Percentiles rank a stretch among this genome's conserved stretches.
These are phyloP conservation scores for Myotis findleyi DNA, from an alignment of 2,797 vertebrate species.

Conservation along the genomic window DNA sequence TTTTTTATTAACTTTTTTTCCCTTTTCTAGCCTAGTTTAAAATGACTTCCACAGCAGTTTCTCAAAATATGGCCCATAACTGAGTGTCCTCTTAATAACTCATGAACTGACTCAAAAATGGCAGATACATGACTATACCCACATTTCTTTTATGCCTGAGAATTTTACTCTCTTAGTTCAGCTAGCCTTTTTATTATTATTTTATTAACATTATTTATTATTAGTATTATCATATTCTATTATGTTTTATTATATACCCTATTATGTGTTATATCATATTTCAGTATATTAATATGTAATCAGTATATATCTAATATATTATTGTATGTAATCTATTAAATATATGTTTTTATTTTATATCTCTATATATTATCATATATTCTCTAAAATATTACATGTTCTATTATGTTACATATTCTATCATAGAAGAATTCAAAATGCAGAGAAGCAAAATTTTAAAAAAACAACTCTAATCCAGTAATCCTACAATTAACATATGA, in stretches of 20 bases:
- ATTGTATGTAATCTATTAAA: neutral
- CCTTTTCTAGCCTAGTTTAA: conserved; percentile 1
- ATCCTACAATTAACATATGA: neutral
- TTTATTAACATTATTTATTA: neutral
- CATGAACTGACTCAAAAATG: neutral
- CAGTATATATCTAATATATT: neutral
- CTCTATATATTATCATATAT: neutral
- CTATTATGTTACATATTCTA: neutral
- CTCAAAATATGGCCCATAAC: neutral
- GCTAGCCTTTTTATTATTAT: neutral
- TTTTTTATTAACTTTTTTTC: neutral
- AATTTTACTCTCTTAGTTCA: neutral
- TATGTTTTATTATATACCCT: neutral
- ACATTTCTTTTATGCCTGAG: neutral
- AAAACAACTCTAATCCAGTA: neutral
- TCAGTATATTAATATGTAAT: neutral
- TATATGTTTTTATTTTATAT: neutral
- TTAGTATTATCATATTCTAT: neutral
- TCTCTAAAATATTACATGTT: neutral
- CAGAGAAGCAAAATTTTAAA: neutral
- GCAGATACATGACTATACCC: neutral
- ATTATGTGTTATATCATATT: neutral
- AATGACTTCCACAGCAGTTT: neutral
- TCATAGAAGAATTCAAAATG: neutral
- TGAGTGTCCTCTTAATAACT: neutral